These are phyloP conservation scores for Brienomyrus brachyistius DNA, from an alignment of 2,113 vertebrate genomes.

Conservation along the genomic window DNA sequence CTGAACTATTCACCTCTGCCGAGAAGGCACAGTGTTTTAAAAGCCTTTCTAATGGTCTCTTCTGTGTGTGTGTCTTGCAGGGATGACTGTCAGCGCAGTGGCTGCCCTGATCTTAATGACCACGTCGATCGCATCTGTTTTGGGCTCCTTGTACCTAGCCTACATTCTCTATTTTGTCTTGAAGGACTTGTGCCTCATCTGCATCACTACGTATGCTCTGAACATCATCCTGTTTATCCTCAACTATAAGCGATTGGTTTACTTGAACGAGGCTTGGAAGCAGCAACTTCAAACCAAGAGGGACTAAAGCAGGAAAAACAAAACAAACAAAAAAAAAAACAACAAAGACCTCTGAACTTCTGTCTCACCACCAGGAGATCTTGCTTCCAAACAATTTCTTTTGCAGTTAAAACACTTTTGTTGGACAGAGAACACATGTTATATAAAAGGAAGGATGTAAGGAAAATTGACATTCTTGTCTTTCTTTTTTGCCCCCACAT, in stretches of 20 bases:
- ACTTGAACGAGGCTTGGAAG: conserved; percentile 99
- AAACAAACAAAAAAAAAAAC: conserved; percentile 29
- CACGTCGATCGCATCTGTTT: conserved; percentile 88
- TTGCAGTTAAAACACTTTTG: conserved; percentile 67
- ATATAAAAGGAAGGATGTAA: conserved; percentile 50
- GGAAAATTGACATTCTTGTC: conserved; percentile 41
- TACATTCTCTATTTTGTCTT: conserved; percentile 99
- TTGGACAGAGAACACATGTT: conserved; percentile 55
- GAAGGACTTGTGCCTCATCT: conserved; percentile 96
- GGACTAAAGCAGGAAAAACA: conserved; percentile 62
- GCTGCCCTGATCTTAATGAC: conserved; percentile 95
- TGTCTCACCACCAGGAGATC: conserved; percentile 79
- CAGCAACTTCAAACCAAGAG: conserved; percentile 86
- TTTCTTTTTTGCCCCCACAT: conserved; percentile 30
- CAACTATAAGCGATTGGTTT: conserved; percentile 99
- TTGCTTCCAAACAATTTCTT: conserved; percentile 92
- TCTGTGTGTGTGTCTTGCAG: conserved; percentile 53
- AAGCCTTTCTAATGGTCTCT: neutral
- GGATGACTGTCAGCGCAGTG: conserved; percentile 94
- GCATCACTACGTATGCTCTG: conserved; percentile 86
- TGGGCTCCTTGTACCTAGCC: conserved; percentile 91
- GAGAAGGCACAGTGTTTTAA: neutral
- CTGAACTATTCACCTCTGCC: too few species aligned
- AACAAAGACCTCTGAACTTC: conserved; percentile 63
- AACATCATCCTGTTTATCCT: conserved; percentile 96